Conservation (phyloP, 2,888 invertebrate species). For the Saturnia pavonia region DNA sequence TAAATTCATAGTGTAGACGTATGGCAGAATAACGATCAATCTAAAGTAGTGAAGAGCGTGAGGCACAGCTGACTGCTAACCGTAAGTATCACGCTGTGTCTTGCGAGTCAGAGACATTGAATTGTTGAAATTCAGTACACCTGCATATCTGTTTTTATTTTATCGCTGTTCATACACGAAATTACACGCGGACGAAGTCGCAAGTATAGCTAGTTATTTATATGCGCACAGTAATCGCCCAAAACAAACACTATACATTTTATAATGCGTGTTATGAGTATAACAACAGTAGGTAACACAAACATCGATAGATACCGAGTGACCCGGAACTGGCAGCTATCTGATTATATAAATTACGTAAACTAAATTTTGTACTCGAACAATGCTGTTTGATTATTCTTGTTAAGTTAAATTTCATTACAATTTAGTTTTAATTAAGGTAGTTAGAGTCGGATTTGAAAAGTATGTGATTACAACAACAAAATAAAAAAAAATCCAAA, state of each 20-base stretch:
- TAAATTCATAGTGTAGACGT: too few species aligned
- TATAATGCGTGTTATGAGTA: slow-evolving; percentile 2
- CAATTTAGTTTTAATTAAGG: neutral
- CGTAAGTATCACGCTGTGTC: too few species aligned
- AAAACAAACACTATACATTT: neutral
- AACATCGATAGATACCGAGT: slow-evolving; percentile 52
- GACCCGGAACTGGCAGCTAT: slow-evolving; percentile 65
- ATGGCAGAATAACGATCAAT: too few species aligned
- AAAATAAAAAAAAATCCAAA: too few species aligned
- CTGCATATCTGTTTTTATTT: too few species aligned
- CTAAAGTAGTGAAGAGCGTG: too few species aligned
- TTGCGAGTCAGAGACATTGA: too few species aligned
- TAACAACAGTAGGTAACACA: slow-evolving; percentile 23
- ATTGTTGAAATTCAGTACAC: too few species aligned
- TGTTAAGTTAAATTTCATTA: neutral
- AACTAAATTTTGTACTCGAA: slow-evolving; percentile 9
- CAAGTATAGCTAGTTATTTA: too few species aligned
- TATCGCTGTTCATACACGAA: too few species aligned
- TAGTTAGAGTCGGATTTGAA: neutral
- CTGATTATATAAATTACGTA: slow-evolving; percentile 29
- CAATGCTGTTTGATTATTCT: neutral
- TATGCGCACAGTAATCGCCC: neutral
- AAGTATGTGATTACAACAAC: neutral
- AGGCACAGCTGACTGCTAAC: too few species aligned
- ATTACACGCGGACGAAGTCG: too few species aligned